Percentiles rank a stretch among this genome's conserved stretches.
phyloP scores from a whole-genome alignment of 2,113 vertebrate genomes.

The Carettochelys insculpta region DNA sequence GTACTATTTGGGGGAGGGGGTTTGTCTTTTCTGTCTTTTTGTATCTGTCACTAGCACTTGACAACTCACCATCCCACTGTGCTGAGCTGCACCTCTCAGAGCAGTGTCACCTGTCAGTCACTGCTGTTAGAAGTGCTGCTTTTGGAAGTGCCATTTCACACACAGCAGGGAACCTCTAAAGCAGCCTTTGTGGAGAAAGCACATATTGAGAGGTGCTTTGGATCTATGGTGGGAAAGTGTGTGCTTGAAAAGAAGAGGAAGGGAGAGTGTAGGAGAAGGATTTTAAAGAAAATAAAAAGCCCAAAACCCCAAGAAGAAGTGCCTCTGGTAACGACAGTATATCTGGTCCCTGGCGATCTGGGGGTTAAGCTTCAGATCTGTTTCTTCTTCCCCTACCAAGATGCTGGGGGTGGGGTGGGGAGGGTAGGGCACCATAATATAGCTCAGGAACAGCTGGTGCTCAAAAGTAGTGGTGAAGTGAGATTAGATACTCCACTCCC shows the following conservation, averaged over 20 bases:
- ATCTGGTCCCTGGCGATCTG: neutral
- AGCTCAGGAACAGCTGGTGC: conserved; percentile 32
- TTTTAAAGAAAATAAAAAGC: neutral
- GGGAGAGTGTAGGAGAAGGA: neutral
- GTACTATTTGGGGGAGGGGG: rapidly evolving
- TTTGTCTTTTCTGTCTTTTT: neutral
- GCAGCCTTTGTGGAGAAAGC: neutral
- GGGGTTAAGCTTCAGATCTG: neutral
- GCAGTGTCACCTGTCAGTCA: conserved; percentile 31
- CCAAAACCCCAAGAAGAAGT: too few relatives aligned
- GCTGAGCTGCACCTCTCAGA: conserved; percentile 29
- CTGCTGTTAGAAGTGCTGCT: neutral
- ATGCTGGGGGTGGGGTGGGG: neutral
- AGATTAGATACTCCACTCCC: neutral
- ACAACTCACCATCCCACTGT: conserved; percentile 7
- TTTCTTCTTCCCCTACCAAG: conserved; percentile 7
- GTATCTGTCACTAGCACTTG: neutral
- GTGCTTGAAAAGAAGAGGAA: neutral
- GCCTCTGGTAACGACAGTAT: too few relatives aligned
- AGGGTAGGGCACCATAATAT: conserved; percentile 20
- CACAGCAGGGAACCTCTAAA: conserved; percentile 26
- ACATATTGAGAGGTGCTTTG: neutral
- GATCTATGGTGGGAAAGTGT: neutral
- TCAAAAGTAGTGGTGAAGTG: conserved; percentile 23
- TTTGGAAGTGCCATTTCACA: neutral